These are phyloP conservation scores for Bursaphelenchus okinawaensis DNA, from an alignment of 2,888 invertebrate species.

Conservation along the genomic window DNA sequence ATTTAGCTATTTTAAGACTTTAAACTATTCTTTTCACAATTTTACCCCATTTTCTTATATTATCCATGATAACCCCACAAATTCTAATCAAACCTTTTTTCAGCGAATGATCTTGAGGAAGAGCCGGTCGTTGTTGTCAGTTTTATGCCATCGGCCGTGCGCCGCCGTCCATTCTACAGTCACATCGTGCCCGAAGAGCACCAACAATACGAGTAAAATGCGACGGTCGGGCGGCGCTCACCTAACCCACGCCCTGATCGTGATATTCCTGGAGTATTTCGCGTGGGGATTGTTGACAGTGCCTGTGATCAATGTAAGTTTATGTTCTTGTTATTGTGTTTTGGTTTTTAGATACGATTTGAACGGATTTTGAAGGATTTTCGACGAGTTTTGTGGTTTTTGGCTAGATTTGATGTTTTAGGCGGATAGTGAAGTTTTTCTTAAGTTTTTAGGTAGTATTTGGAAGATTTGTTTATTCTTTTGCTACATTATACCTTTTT, in stretches of 20 bases:
- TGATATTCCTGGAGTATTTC: conserved; percentile 99
- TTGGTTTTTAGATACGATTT: not conserved
- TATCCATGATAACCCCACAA: too few species aligned
- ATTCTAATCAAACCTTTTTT: not conserved
- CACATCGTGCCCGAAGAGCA: not conserved
- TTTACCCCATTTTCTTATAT: too few species aligned
- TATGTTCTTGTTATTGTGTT: not conserved
- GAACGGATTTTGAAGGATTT: too few species aligned
- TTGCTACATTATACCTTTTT: too few species aligned
- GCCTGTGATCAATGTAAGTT: conserved; percentile 80
- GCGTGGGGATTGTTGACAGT: conserved; percentile 98
- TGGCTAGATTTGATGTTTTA: too few species aligned
- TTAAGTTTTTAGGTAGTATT: too few species aligned
- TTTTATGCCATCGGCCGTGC: conserved; percentile 15
- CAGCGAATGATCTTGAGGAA: conserved; percentile 16
- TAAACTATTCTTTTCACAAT: too few species aligned
- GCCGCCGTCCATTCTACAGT: conserved; percentile 10
- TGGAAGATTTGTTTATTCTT: too few species aligned
- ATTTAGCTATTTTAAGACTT: too few species aligned
- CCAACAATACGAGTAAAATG: conserved; percentile 3
- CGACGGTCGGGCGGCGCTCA: conserved; percentile 66
- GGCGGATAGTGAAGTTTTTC: too few species aligned
- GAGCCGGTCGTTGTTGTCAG: conserved; percentile 6
- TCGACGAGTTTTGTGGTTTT: too few species aligned
- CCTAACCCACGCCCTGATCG: conserved; percentile 94